Percentiles rank a stretch among this genome's conserved stretches.
Evolutionary conservation across 2,797 vertebrate species (phyloP).

Genomic region (Sebastolobus alascanus): DNA sequence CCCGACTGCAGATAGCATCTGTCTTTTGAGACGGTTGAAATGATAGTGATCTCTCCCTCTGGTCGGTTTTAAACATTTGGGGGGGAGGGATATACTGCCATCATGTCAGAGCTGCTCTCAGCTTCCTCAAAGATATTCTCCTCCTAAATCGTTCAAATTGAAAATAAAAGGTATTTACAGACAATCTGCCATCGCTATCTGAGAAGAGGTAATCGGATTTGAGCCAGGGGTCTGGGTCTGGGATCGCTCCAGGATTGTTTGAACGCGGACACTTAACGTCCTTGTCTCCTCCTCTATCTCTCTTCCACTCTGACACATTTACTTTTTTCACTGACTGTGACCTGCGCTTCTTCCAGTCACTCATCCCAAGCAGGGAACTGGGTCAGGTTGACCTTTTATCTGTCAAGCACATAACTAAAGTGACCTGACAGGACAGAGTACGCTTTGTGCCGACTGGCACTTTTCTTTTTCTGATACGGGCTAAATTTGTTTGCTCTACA

Average conservation of each 20-base stretch:
- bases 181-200: slow-evolving; percentile 58
- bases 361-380: slow-evolving; percentile 42
- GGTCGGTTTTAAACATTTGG: slow-evolving; percentile 57
- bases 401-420: slow-evolving; percentile 44
- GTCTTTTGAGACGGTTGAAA: slow-evolving; percentile 48
- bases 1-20: slow-evolving; percentile 58
- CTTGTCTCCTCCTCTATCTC: slow-evolving; percentile 34
- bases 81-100: slow-evolving; percentile 57
- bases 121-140: slow-evolving; percentile 49
- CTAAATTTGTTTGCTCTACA: slow-evolving; percentile 39
- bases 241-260: slow-evolving; percentile 42
- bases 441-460: slow-evolving; percentile 26
- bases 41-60: slow-evolving; percentile 64
- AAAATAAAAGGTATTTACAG: slow-evolving; percentile 67
- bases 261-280: background rate
- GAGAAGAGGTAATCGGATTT: slow-evolving; percentile 59
- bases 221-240: slow-evolving; percentile 3
- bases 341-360: slow-evolving; percentile 41
- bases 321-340: slow-evolving; percentile 43
- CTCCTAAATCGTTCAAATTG: slow-evolving; percentile 62
- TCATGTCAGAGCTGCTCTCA: slow-evolving; percentile 36
- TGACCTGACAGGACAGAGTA: slow-evolving; percentile 39
- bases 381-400: slow-evolving; percentile 66
- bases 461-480: slow-evolving; percentile 32
- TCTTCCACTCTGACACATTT: slow-evolving; percentile 39